Evolutionary conservation across 2,113 vertebrate species (phyloP).

Genomic region (Callorhinus ursinus): DNA sequence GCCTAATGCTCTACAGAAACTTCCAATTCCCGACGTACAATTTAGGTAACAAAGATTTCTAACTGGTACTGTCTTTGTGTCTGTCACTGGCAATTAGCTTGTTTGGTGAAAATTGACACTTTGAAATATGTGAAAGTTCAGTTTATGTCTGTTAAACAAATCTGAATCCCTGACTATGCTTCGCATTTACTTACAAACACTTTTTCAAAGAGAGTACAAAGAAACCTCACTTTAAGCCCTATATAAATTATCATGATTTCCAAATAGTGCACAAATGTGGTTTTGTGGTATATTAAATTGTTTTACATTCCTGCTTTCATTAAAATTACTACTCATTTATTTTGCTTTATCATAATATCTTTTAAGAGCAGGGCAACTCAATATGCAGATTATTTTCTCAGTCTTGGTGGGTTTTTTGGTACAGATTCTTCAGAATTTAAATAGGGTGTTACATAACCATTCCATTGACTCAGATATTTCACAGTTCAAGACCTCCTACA

Average conservation of each 20-base stretch:
- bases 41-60: not conserved
- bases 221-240: not conserved
- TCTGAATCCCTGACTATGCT: not conserved
- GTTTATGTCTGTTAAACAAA: not conserved
- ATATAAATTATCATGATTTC: not conserved
- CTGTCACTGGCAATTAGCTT: not conserved
- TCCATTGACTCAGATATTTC: not conserved
- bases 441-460: not conserved
- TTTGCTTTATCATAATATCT: not conserved
- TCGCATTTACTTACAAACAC: slow-evolving; percentile 1
- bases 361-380: not conserved
- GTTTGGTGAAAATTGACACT: not conserved
- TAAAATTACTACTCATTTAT: not conserved
- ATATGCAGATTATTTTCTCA: not conserved
- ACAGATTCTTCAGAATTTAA: not conserved
- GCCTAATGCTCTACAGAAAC: not conserved
- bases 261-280: not conserved
- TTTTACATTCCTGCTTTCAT: not conserved
- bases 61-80: fast-evolving
- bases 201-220: not conserved
- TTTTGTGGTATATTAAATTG: not conserved
- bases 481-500: not conserved
- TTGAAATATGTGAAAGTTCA: not conserved
- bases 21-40: not conserved
- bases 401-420: not conserved